phyloP scores from a whole-genome alignment of 1,140 invertebrate genomes.

The Bombus sylvicola region DNA sequence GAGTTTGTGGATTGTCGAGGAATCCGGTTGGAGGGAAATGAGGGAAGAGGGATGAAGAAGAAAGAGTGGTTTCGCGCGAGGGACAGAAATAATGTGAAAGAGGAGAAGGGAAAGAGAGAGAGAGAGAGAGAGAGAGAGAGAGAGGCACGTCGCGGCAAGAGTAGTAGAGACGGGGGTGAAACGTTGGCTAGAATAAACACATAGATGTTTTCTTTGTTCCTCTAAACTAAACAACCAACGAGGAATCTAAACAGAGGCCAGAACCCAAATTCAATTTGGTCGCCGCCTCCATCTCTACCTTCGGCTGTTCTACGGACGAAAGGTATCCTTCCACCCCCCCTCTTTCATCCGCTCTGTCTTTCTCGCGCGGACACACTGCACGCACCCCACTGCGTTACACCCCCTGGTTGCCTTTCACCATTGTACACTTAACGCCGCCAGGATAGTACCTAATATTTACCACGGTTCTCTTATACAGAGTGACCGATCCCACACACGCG shows the following conservation, averaged over 20 bases:
- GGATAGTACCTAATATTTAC: constrained; percentile 77
- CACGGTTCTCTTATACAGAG: constrained; percentile 67
- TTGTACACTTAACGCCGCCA: constrained; percentile 71
- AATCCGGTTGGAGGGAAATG: constrained; percentile 58
- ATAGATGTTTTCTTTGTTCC: constrained; percentile 86
- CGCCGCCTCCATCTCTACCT: constrained; percentile 79
- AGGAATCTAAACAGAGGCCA: constrained; percentile 85
- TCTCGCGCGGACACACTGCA: constrained; percentile 7
- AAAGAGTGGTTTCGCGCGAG: constrained; percentile 56
- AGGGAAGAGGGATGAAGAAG: constrained; percentile 66
- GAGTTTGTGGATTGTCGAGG: constrained; percentile 47
- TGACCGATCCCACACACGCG: constrained; percentile 66
- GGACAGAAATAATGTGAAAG: constrained; percentile 56
- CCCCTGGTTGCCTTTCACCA: constrained; percentile 52
- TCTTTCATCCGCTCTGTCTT: background rate
- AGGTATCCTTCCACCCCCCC: constrained; percentile 70
- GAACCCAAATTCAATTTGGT: constrained; percentile 85
- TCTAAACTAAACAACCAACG: constrained; percentile 85
- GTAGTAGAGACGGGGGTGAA: constrained; percentile 70
- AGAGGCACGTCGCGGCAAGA: constrained; percentile 47
- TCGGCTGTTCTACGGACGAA: constrained; percentile 77
- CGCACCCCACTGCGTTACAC: constrained; percentile 60
- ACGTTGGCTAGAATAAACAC: constrained; percentile 85
- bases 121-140: constrained; percentile 43
- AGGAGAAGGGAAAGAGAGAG: constrained; percentile 54